Conservation (phyloP, 2,888 invertebrate genomes). For the Tenthredo mesomela region DNA sequence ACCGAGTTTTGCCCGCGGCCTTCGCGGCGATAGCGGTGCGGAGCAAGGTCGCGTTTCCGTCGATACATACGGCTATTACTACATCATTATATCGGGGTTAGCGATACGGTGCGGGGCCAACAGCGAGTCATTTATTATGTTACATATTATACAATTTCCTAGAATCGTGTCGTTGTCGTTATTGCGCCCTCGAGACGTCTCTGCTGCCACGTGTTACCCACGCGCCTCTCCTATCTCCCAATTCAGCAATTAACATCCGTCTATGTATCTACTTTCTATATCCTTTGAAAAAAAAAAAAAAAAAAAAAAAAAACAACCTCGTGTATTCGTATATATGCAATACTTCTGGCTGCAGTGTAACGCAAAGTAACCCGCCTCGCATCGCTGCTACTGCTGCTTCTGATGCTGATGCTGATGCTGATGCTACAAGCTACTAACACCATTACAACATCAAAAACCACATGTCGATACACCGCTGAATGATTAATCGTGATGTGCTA, state of each 20-base stretch:
- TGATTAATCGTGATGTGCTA: slow-evolving; percentile 31
- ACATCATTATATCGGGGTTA: slow-evolving; percentile 12
- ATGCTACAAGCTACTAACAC: slow-evolving; percentile 43
- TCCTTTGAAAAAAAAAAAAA: neutral
- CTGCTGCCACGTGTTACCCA: slow-evolving; percentile 41
- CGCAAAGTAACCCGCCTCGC: slow-evolving; percentile 37
- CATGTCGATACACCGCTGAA: neutral
- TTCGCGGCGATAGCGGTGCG: slow-evolving; percentile 34
- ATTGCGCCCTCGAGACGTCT: slow-evolving; percentile 44
- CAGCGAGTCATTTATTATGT: neutral
- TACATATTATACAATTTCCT: neutral
- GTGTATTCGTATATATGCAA: neutral
- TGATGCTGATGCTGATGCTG: slow-evolving; percentile 39
- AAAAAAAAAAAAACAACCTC: neutral
- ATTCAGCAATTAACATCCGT: slow-evolving; percentile 6
- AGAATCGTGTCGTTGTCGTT: neutral
- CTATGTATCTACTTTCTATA: neutral
- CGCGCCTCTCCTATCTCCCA: slow-evolving; percentile 7
- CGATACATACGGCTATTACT: slow-evolving; percentile 1
- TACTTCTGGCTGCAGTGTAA: slow-evolving; percentile 32
- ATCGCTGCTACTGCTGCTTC: slow-evolving; percentile 22
- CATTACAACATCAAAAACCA: neutral
- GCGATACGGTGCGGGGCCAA: neutral
- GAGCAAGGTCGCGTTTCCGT: slow-evolving; percentile 34
- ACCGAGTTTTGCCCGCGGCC: slow-evolving; percentile 34